Conservation (phyloP, 2,113 vertebrate species). For the Castor canadensis region DNA sequence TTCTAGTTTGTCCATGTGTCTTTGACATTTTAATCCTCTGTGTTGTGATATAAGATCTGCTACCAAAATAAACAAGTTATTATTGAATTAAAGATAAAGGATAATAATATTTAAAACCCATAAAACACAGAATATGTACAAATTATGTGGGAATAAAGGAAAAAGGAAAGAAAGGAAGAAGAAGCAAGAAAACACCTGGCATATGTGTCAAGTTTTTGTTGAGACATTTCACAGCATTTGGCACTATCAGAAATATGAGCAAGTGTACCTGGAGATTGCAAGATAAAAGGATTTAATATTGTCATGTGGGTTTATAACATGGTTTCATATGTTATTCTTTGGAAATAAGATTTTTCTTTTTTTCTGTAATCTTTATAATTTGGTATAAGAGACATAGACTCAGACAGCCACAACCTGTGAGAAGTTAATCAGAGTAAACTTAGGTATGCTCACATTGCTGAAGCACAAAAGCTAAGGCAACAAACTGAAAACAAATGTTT, state of each 20-base stretch:
- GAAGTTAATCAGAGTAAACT: neutral
- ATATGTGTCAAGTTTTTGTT: neutral
- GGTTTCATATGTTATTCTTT: neutral
- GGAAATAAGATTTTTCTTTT: neutral
- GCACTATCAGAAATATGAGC: conserved; percentile 31
- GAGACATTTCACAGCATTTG: neutral
- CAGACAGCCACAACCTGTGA: neutral
- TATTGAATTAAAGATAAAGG: neutral
- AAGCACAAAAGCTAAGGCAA: neutral
- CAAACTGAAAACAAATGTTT: neutral
- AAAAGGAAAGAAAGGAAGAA: neutral
- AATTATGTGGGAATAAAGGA: neutral
- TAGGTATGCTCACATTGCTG: neutral
- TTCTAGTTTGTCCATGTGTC: neutral
- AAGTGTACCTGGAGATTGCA: neutral
- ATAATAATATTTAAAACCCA: neutral
- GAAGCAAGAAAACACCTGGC: neutral
- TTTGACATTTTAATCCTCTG: conserved; percentile 2
- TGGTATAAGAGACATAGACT: neutral
- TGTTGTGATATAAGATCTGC: neutral
- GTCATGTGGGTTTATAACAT: neutral
- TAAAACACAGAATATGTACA: neutral
- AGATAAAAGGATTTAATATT: conserved; percentile 45
- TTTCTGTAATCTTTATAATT: conserved; percentile 25
- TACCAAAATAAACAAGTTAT: neutral